Percentiles rank a stretch among this genome's conserved stretches.
Conservation (phyloP, 2,113 vertebrate species). For the Misgurnus mizolepis region DNA sequence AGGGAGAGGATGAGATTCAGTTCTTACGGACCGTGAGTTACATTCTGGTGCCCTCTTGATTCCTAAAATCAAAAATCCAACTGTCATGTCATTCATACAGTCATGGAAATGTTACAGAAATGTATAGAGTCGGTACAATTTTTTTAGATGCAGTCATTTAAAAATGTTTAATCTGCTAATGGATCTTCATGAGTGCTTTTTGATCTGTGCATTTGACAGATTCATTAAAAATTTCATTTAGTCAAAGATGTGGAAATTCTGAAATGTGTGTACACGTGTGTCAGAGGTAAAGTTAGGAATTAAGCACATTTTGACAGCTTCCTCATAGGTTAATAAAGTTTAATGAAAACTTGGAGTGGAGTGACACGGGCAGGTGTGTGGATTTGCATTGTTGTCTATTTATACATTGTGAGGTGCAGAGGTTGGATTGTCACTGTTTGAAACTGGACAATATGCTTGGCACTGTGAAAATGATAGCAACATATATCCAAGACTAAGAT, state of each 20-base stretch:
- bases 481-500: neutral
- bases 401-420: conserved; percentile 57
- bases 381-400: conserved; percentile 77
- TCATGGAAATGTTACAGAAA: neutral
- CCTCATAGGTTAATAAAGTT: neutral
- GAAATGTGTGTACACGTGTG: neutral
- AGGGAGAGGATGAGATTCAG: conserved; percentile 91
- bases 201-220: neutral
- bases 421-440: conserved; percentile 55
- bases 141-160: too few species aligned
- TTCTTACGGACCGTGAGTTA: conserved; percentile 87
- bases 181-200: too few species aligned
- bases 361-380: conserved; percentile 69
- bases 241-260: neutral
- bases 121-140: neutral
- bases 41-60: conserved; percentile 14
- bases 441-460: conserved; percentile 52
- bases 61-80: neutral
- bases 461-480: neutral
- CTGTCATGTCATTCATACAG: too few species aligned
- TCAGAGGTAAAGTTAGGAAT: neutral
- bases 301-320: neutral
- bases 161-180: too few species aligned
- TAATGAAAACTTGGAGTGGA: conserved; percentile 54
- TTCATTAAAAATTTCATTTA: neutral